These are phyloP conservation scores for Oreochromis niloticus DNA, from an alignment of 2,113 vertebrate species.

Conservation along the genomic window DNA sequence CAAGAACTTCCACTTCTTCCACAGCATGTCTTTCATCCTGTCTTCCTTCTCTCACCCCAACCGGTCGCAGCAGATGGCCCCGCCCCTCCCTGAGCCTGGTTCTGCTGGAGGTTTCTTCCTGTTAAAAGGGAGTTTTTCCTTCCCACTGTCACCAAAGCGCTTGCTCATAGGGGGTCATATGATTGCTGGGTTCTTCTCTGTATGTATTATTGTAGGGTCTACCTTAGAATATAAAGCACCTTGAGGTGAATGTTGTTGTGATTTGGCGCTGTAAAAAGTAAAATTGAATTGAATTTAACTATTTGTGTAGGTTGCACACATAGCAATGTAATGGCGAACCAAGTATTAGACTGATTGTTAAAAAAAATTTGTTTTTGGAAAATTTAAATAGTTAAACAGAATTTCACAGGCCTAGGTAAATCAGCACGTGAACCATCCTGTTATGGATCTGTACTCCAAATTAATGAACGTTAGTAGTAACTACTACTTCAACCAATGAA, in stretches of 20 bases:
- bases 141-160: rapidly evolving
- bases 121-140: background rate
- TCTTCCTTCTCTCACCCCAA: rapidly evolving
- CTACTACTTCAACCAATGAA: background rate
- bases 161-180: background rate
- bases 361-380: background rate
- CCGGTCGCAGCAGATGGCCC: rapidly evolving
- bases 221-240: background rate
- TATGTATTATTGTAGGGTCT: background rate
- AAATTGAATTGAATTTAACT: background rate
- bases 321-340: background rate
- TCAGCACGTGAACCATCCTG: background rate
- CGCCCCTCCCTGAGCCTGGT: background rate
- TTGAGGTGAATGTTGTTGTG: background rate
- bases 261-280: background rate
- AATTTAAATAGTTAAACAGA: background rate
- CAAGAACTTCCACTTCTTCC: background rate
- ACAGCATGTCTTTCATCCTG: rapidly evolving
- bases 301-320: background rate
- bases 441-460: background rate
- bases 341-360: background rate
- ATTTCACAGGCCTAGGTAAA: background rate
- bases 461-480: background rate
- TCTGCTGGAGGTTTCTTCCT: rapidly evolving
- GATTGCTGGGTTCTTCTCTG: background rate